Evolutionary conservation across 1,140 invertebrate genomes (phyloP).

Genomic region (Trypoxylus dichotomus): DNA sequence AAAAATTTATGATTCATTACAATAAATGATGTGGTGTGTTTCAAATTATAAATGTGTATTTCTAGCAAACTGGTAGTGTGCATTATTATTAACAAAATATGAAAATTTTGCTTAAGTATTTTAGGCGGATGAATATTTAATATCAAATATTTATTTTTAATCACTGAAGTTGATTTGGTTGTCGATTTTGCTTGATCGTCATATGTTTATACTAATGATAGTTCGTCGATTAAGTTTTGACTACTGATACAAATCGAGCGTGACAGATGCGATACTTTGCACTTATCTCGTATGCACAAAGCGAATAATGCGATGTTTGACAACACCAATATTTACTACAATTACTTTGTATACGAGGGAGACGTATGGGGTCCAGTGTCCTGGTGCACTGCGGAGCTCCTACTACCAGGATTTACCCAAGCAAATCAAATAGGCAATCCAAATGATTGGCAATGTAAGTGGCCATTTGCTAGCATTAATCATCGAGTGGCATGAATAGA

Average conservation of each 20-base stretch:
- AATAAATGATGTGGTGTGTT: too few relatives aligned
- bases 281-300: neutral
- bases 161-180: neutral
- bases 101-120: too few relatives aligned
- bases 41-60: too few relatives aligned
- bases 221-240: neutral
- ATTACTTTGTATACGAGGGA: conserved; percentile 5
- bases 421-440: conserved; percentile 40
- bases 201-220: neutral
- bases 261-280: conserved; percentile 13
- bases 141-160: too few relatives aligned
- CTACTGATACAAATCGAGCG: conserved; percentile 7
- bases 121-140: too few relatives aligned
- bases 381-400: neutral
- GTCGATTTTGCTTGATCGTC: neutral
- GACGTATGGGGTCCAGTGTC: neutral
- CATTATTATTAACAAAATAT: too few relatives aligned
- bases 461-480: conserved; percentile 40
- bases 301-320: conserved; percentile 11
- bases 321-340: conserved; percentile 17
- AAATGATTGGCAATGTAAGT: conserved; percentile 39
- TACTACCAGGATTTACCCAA: conserved; percentile 31
- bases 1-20: too few relatives aligned
- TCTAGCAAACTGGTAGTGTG: too few relatives aligned
- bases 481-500: conserved; percentile 36